phyloP scores from a whole-genome alignment of 2,888 invertebrate genomes.

The Cheilosia urbana region DNA sequence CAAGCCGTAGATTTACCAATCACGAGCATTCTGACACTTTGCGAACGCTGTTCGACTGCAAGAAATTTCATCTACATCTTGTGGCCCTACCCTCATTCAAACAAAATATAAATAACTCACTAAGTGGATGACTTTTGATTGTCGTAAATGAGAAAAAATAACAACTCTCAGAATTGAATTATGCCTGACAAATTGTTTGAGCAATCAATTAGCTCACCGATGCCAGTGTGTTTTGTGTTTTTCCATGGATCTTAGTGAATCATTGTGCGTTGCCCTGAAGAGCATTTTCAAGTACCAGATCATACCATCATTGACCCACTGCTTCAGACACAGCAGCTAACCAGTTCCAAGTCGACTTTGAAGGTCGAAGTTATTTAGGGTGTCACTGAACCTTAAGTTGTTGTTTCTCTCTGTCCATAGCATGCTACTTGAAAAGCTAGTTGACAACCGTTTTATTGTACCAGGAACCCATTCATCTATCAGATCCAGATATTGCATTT shows the following conservation, averaged over 20 bases:
- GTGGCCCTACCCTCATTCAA: not conserved
- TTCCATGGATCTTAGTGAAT: not conserved
- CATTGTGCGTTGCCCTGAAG: not conserved
- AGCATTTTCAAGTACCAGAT: conserved; percentile 1
- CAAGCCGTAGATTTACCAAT: too few relatives aligned
- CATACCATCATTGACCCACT: conserved; percentile 5
- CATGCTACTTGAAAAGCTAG: not conserved
- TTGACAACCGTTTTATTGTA: not conserved
- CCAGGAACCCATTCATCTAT: not conserved
- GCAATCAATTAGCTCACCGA: not conserved
- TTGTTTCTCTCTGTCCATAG: not conserved
- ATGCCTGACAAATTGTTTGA: not conserved
- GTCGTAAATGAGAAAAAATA: not conserved
- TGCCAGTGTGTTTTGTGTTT: not conserved
- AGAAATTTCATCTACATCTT: not conserved
- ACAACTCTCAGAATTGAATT: not conserved
- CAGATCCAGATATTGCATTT: conserved; percentile 7
- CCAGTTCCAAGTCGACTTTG: conserved; percentile 11
- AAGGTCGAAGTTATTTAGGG: conserved; percentile 45
- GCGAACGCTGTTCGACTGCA: too few relatives aligned
- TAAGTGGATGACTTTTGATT: not conserved
- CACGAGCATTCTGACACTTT: too few relatives aligned
- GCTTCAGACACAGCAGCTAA: not conserved
- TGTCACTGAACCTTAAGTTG: conserved; percentile 51
- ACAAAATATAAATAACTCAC: not conserved